These are phyloP conservation scores for Drosophila sulfurigaster DNA, from an alignment of 1,140 invertebrate genomes.

Conservation along the genomic window DNA sequence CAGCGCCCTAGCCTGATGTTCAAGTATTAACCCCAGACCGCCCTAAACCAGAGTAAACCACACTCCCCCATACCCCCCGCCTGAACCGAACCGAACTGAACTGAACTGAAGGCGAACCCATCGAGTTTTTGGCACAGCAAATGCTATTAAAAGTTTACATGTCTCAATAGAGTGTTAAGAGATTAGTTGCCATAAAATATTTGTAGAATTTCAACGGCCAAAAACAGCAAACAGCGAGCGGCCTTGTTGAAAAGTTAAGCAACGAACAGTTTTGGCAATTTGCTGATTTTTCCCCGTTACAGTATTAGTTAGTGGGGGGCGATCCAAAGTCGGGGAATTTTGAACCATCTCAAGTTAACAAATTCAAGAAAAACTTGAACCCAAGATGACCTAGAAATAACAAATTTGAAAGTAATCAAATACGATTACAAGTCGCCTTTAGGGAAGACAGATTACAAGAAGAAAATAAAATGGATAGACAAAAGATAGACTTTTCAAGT, in stretches of 20 bases:
- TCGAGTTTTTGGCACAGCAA: constrained; percentile 55
- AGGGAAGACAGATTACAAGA: neutral
- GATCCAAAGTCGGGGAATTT: too few species aligned
- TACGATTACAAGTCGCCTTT: neutral
- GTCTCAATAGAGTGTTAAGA: constrained; percentile 83
- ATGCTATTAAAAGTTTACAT: constrained; percentile 83
- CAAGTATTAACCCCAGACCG: neutral
- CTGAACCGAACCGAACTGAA: neutral
- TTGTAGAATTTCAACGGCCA: constrained; percentile 48
- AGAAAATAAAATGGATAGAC: neutral
- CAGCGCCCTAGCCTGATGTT: neutral
- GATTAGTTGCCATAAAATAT: constrained; percentile 79
- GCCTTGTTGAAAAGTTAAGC: constrained; percentile 54
- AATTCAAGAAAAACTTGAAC: constrained; percentile 15
- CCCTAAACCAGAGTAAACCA: neutral
- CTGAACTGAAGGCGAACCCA: constrained; percentile 6
- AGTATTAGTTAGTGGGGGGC: neutral
- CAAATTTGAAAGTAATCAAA: constrained; percentile 8
- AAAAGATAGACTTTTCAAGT: too few species aligned
- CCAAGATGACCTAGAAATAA: constrained; percentile 12
- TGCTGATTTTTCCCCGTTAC: constrained; percentile 14
- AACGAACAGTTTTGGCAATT: constrained; percentile 9
- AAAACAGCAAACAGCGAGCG: constrained; percentile 11
- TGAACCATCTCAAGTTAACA: constrained; percentile 7
- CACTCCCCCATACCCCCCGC: neutral